A percentile compares a stretch with the other conserved stretches of the same genome.
phyloP scores from a whole-genome alignment of 2,797 vertebrate species.

The Acipenser ruthenus region DNA sequence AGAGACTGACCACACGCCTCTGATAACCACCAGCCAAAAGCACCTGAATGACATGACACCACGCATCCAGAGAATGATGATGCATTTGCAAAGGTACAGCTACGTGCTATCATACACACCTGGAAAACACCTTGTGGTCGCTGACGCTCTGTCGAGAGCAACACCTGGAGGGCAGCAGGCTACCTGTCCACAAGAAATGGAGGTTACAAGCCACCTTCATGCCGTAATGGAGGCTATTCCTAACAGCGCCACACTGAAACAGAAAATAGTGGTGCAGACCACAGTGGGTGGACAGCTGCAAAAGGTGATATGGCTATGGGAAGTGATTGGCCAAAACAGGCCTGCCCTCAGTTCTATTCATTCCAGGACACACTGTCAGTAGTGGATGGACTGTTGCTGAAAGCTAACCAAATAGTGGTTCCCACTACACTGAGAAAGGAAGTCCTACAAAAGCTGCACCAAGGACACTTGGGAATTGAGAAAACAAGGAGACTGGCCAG shows the following conservation, averaged over 20 bases:
- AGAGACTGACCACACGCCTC: background rate
- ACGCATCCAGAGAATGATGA: no score
- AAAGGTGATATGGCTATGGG: background rate
- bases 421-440: background rate
- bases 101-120: no score
- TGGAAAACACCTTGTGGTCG: conserved; percentile 7
- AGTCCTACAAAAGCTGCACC: conserved; percentile 7
- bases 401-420: background rate
- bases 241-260: background rate
- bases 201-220: conserved; percentile 13
- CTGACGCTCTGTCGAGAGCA: conserved; percentile 7
- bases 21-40: background rate
- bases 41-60: no score
- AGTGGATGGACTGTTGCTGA: background rate
- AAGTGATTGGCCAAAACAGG: background rate
- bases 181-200: conserved; percentile 2
- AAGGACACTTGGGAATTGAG: conserved; percentile 7
- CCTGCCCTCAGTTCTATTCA: background rate
- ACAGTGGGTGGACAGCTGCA: no score
- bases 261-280: background rate
- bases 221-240: background rate
- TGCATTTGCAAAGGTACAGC: background rate
- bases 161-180: conserved; percentile 7
- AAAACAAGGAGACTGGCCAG: background rate
- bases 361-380: background rate